Conservation (phyloP, 2,888 invertebrate genomes). For the Zygothrica quintamaculata region DNA sequence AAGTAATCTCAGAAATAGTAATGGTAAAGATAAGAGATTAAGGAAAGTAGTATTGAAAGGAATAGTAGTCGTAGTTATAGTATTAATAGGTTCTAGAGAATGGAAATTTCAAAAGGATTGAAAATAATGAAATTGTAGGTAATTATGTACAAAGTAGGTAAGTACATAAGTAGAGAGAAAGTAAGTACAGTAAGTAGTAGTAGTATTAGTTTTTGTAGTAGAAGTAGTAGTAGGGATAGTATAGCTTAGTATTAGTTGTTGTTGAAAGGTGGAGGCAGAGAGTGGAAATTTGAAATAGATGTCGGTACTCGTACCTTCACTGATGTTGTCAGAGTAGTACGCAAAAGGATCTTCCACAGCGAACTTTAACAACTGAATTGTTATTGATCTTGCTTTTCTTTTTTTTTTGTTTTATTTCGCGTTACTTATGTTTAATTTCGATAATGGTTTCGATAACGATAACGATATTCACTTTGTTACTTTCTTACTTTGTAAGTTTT, state of each 20-base stretch:
- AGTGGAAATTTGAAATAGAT: slow-evolving; percentile 43
- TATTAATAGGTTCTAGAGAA: too few relatives aligned
- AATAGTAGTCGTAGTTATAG: too few relatives aligned
- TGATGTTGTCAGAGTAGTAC: slow-evolving; percentile 62
- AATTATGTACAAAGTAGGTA: too few relatives aligned
- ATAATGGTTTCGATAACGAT: slow-evolving; percentile 28
- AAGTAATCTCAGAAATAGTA: too few relatives aligned
- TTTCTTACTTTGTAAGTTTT: slow-evolving; percentile 11
- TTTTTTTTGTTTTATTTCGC: too few relatives aligned
- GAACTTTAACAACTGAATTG: slow-evolving; percentile 40
- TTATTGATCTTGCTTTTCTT: too few relatives aligned
- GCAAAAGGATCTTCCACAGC: slow-evolving; percentile 51
- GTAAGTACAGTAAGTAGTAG: slow-evolving; percentile 24
- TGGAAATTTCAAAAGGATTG: too few relatives aligned
- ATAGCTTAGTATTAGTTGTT: slow-evolving; percentile 43
- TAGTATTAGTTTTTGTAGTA: slow-evolving; percentile 17
- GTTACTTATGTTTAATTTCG: slow-evolving; percentile 31
- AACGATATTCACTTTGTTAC: slow-evolving; percentile 45
- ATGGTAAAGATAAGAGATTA: too few relatives aligned
- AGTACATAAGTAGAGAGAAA: slow-evolving; percentile 16
- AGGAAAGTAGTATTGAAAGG: too few relatives aligned
- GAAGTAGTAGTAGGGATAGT: slow-evolving; percentile 31
- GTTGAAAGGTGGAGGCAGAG: slow-evolving; percentile 52
- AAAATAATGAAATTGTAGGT: too few relatives aligned
- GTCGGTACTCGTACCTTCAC: slow-evolving; percentile 60